Evolutionary conservation across 2,888 invertebrate species (phyloP), one percentile per base, ranked within the genome.

Genomic region (Stenodema calcarata): DNA sequence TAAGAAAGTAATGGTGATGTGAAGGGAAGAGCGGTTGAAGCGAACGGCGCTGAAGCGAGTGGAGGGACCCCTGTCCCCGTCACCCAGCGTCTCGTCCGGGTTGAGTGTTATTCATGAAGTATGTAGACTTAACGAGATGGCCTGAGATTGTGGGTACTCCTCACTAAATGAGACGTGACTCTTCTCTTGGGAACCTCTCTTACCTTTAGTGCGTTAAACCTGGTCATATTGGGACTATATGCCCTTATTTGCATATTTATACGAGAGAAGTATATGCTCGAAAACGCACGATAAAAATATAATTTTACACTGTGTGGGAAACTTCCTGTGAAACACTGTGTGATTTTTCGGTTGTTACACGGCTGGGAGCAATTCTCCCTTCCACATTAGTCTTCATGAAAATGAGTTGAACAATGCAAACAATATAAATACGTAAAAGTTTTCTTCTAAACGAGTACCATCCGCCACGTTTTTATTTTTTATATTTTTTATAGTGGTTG

Each of bases 31-130:
- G 73, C 73, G 30, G 73, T 7, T 35, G 73, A 14, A n/a, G 62
- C 62, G 62, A 23, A 62, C 47, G 16, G 12, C 35, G 7, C 35
- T 35, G 35, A 16, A 12, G 47, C 47, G 47, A 47, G 12, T 16
- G 47, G 47, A 7, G 50, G n/a, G 50, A 50, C 11, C 62, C 23
- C 23, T 62, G 62, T 62, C 62, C 23, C 62, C 27, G 4, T 9
- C 23, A 6, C 23, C n/a, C 62, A 2, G 27, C 62, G 62, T 50
- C n/a, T 16, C 44, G 54, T 18, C n/a, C 7, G 23, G 35, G 16
- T 35, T 35, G 73, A 73, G 73, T 30, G 73, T 73, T 73, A 73
- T 73, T 73, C 73, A 73, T 73, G 73, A 73, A 73, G 73, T 73
- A 18, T 73, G 73, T 73, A 73, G 73, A 73, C 73, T 73, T 73